Base-by-base conservation (phyloP, 2,113 vertebrate species). In the Notarius lentiginosus region DNA sequence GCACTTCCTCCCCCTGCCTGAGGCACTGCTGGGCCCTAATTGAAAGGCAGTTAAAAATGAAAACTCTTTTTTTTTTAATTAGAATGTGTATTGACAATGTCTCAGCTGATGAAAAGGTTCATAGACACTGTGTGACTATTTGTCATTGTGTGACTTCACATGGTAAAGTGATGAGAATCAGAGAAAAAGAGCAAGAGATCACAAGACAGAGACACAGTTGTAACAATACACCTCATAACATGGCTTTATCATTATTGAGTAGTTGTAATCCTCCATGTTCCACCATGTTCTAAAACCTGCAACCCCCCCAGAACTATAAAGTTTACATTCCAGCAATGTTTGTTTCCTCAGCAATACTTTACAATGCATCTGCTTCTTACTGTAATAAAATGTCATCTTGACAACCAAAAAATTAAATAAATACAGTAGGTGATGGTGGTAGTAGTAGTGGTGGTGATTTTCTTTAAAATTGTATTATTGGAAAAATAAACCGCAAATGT, bases 1-100 rank as follows among this genome's bases (percentile, higher is more conserved):
- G 89, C 88, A 82, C 60, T 77, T 70, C 70, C 82, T 68, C 82
- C 87, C 84, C 83, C 82, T 53, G 82, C 88, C 70, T 84, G 51
- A 80, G 90, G 86, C 76, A 83, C 86, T 68, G 58, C 89, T 86
- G 86, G 82, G 81, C 84, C 86, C 84, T 90, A 91, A 92, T 86
- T 91, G 87, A 92, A 91, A 87, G 87, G 85, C 89, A 88, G 88
- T 88, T 86, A 85, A 87, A 90, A 92, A 90, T 89, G 61, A 91
- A 89, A 91, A 87, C 76, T 87, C 81, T 82, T 55, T 88, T 82
- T 55, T 88, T 89, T 85, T 89, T 89, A 90, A 91, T 90, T 90
- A 90, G 65, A 88, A 90, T 85, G 79, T 87, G 87, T 83, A 90
- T 92, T 34, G 84, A 88, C 83, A 85, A 86, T 87, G 86, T 88